phyloP scores from a whole-genome alignment of 2,888 invertebrate genomes.

The Lypha dubia region DNA sequence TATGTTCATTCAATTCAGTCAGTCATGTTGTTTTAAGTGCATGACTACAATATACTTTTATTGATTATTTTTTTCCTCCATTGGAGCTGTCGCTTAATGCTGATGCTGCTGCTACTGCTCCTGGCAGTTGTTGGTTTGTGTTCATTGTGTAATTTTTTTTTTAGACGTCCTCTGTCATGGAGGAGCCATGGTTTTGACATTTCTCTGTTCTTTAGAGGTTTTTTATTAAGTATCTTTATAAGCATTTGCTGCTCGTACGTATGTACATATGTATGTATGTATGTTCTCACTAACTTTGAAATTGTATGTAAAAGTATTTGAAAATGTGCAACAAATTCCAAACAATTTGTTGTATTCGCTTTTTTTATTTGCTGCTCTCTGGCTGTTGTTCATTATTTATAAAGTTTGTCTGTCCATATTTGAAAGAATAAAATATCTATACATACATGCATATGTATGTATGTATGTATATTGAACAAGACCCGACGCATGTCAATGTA shows the following conservation, averaged over 20 bases:
- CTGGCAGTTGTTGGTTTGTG: conserved; percentile 4
- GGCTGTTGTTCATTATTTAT: conserved; percentile 39
- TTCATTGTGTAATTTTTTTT: conserved; percentile 3
- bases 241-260: conserved; percentile 12
- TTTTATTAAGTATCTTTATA: conserved; percentile 44
- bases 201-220: conserved; percentile 44
- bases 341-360: conserved; percentile 44
- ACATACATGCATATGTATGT: too few relatives aligned
- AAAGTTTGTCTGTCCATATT: conserved; percentile 9
- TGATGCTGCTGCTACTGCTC: neutral
- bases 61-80: conserved; percentile 66
- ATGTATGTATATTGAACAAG: conserved; percentile 5
- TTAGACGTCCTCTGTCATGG: conserved; percentile 54
- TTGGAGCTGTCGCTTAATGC: neutral
- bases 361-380: neutral
- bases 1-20: conserved; percentile 35
- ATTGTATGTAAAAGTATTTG: conserved; percentile 22
- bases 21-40: conserved; percentile 33
- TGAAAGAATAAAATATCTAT: neutral
- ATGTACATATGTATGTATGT: too few relatives aligned
- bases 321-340: conserved; percentile 68
- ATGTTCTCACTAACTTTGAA: neutral
- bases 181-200: conserved; percentile 69
- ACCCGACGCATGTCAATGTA: conserved; percentile 57
- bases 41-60: conserved; percentile 48